Conservation (phyloP, 2,888 invertebrate species). For the Monoplex corrugatus region DNA sequence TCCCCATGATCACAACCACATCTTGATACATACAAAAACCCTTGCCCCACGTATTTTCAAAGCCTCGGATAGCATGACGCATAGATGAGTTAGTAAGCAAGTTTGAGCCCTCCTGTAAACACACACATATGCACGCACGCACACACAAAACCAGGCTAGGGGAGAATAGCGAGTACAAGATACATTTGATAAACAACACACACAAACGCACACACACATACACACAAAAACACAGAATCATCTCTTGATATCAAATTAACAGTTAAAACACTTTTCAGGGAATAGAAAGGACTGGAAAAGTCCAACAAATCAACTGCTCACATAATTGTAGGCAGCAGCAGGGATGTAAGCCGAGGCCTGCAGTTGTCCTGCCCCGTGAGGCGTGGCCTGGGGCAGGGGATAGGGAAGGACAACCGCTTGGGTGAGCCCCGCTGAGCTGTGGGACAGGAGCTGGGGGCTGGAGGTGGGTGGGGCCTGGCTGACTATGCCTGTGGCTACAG, state of each 20-base stretch:
- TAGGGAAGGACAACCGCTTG: constrained; percentile 63
- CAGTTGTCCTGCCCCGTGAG: constrained; percentile 60
- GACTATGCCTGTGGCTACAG: constrained; percentile 46
- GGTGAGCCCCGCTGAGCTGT: constrained; percentile 58
- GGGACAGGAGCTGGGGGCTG: constrained; percentile 80
- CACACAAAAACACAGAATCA: not conserved
- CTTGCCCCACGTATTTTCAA: too few species aligned
- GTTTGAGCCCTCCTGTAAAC: too few species aligned
- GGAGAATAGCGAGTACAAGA: too few species aligned
- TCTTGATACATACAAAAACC: too few species aligned
- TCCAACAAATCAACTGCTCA: constrained; percentile 51
- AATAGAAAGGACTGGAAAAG: too few species aligned
- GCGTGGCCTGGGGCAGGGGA: constrained; percentile 57
- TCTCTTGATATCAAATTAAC: not conserved
- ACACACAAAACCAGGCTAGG: too few species aligned
- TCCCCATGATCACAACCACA: too few species aligned
- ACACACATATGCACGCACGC: too few species aligned
- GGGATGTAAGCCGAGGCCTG: constrained; percentile 59
- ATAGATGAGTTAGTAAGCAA: too few species aligned
- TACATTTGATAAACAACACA: too few species aligned
- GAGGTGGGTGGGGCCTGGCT: constrained; percentile 66
- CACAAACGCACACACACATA: not conserved
- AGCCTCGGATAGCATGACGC: too few species aligned
- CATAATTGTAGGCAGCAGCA: constrained; percentile 74
- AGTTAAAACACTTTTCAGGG: too few species aligned